Percentiles rank a stretch among this genome's conserved stretches.
Conservation (phyloP, 1,140 invertebrate genomes). For the Lepidurus couesii region DNA sequence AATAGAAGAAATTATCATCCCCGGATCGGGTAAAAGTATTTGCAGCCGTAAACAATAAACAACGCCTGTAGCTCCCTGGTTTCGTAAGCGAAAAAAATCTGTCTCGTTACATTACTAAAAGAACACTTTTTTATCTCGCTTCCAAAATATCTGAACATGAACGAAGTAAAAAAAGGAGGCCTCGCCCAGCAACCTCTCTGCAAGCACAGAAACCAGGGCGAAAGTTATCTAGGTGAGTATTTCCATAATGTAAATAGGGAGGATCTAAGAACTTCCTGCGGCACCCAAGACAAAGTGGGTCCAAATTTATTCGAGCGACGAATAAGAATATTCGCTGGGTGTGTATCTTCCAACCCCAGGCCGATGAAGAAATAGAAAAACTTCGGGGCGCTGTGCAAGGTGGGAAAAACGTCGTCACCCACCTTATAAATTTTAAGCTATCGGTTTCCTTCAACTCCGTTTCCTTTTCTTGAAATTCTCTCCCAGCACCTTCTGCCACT, state of each 20-base stretch:
- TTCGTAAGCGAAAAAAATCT: too few relatives aligned
- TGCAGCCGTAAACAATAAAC: too few relatives aligned
- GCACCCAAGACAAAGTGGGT: background rate
- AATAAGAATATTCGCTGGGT: background rate
- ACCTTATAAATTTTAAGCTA: background rate
- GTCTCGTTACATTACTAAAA: too few relatives aligned
- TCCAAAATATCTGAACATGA: too few relatives aligned
- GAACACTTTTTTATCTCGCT: too few relatives aligned
- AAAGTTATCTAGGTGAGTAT: background rate
- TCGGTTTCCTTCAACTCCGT: constrained; percentile 7
- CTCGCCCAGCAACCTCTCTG: background rate
- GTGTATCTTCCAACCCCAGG: background rate
- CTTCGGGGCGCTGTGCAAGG: background rate
- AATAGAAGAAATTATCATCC: too few relatives aligned
- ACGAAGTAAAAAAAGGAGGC: background rate
- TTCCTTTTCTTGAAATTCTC: background rate
- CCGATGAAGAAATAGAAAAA: background rate
- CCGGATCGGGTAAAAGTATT: too few relatives aligned
- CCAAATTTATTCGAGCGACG: background rate
- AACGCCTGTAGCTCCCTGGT: too few relatives aligned
- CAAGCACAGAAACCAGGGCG: background rate
- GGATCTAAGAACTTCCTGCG: background rate
- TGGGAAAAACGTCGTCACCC: constrained; percentile 1
- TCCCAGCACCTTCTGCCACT: background rate
- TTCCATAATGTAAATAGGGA: constrained; percentile 16